These are phyloP conservation scores for Drosophila ezoana DNA, from an alignment of 2,888 invertebrate genomes.

Conservation along the genomic window DNA sequence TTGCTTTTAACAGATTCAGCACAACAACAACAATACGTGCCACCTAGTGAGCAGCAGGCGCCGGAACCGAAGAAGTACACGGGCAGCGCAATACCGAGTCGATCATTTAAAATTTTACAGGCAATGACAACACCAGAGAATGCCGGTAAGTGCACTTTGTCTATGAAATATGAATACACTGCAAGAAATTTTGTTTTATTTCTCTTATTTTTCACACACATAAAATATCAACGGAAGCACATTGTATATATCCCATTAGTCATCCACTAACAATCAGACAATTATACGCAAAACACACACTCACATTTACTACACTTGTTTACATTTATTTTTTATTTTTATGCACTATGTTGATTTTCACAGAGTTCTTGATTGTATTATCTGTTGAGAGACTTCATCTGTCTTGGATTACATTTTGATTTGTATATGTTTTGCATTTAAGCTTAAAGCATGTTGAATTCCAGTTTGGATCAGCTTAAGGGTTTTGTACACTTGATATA, in stretches of 20 bases:
- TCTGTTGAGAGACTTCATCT: constrained; percentile 81
- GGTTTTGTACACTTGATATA: constrained; percentile 4
- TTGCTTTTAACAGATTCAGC: constrained; percentile 68
- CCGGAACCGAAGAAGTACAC: constrained; percentile 90
- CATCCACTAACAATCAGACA: constrained; percentile 43
- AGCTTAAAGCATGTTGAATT: constrained; percentile 34
- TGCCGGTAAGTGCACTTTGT: constrained; percentile 86
- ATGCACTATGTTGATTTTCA: constrained; percentile 49
- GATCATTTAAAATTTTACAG: constrained; percentile 92
- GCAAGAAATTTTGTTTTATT: constrained; percentile 7
- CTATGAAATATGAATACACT: not conserved
- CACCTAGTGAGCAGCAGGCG: constrained; percentile 89
- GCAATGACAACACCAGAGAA: constrained; percentile 91
- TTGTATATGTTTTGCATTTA: constrained; percentile 36
- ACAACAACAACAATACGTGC: constrained; percentile 85
- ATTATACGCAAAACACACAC: constrained; percentile 26
- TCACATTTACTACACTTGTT: constrained; percentile 14
- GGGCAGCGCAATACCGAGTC: constrained; percentile 92
- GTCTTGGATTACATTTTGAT: constrained; percentile 47
- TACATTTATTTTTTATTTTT: constrained; percentile 17
- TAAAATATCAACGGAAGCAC: constrained; percentile 3
- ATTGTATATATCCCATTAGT: constrained; percentile 57
- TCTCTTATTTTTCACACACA: constrained; percentile 3
- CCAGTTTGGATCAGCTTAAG: constrained; percentile 15
- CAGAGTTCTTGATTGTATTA: constrained; percentile 38